These are phyloP conservation scores for Ciconia maguari DNA, from an alignment of 2,113 vertebrate genomes.

Conservation along the genomic window DNA sequence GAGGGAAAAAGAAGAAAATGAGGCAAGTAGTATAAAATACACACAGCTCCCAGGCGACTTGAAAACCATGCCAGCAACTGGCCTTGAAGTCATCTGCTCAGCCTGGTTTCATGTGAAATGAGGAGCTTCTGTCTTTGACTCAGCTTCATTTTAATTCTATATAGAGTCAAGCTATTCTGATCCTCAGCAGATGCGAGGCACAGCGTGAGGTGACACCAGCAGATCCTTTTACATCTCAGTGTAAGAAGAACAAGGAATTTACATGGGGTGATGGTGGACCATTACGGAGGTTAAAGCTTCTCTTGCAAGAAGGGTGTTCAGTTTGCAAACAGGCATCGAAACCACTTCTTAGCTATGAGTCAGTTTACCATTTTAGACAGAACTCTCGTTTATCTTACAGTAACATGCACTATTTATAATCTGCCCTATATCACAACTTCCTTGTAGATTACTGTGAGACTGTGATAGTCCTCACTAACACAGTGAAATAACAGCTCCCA, in stretches of 20 bases:
- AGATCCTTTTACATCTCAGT: neutral
- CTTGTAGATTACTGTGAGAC: neutral
- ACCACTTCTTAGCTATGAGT: neutral
- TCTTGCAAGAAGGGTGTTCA: neutral
- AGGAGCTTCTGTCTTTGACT: neutral
- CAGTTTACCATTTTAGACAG: neutral
- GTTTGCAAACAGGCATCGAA: neutral
- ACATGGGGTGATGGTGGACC: neutral
- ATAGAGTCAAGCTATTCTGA: neutral
- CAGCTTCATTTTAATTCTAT: neutral
- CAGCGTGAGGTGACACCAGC: accelerated
- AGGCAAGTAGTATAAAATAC: neutral
- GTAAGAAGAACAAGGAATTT: neutral
- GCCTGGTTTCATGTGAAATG: neutral
- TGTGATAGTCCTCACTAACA: neutral
- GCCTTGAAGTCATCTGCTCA: neutral
- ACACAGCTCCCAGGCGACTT: accelerated
- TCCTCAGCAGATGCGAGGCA: neutral
- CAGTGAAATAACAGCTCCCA: neutral
- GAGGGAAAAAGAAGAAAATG: neutral
- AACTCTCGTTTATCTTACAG: neutral
- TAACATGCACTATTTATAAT: neutral
- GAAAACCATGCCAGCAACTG: neutral
- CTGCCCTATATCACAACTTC: neutral
- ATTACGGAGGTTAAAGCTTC: neutral